These are phyloP conservation scores for Lycocorax pyrrhopterus DNA, from an alignment of 2,113 vertebrate genomes.

Conservation along the genomic window DNA sequence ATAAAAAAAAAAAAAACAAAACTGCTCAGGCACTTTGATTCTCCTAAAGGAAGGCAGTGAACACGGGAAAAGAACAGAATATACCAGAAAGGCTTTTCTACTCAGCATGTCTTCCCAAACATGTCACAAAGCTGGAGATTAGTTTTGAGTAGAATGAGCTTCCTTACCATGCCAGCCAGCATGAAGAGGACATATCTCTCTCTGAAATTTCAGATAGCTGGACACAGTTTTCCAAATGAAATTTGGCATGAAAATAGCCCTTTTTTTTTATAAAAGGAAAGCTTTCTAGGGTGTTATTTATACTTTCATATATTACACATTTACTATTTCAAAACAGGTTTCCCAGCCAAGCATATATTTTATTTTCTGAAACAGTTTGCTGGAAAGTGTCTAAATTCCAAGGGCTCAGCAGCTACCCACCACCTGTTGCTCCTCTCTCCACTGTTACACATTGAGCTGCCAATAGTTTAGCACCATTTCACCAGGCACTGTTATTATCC, in stretches of 20 bases:
- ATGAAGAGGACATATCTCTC: background rate
- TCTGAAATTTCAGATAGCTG: background rate
- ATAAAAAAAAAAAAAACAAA: too few relatives aligned
- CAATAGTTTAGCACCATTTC: background rate
- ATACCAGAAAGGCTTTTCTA: background rate
- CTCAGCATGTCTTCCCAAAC: background rate
- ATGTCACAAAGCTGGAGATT: background rate
- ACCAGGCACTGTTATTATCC: background rate
- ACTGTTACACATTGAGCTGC: background rate
- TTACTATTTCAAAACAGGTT: background rate
- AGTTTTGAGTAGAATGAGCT: background rate
- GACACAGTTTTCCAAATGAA: background rate
- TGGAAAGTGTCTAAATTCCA: background rate
- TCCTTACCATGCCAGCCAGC: background rate
- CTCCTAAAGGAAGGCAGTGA: background rate
- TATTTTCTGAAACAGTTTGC: background rate
- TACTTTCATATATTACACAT: background rate
- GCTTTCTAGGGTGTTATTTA: background rate
- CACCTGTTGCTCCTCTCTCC: background rate
- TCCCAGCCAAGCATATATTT: background rate
- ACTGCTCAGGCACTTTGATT: background rate
- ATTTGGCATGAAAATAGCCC: background rate
- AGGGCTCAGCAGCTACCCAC: background rate
- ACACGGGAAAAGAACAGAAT: background rate
- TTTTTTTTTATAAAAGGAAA: background rate